Evolutionary conservation across 2,888 invertebrate genomes (phyloP).

Genomic region (Trachelus iudaicus): DNA sequence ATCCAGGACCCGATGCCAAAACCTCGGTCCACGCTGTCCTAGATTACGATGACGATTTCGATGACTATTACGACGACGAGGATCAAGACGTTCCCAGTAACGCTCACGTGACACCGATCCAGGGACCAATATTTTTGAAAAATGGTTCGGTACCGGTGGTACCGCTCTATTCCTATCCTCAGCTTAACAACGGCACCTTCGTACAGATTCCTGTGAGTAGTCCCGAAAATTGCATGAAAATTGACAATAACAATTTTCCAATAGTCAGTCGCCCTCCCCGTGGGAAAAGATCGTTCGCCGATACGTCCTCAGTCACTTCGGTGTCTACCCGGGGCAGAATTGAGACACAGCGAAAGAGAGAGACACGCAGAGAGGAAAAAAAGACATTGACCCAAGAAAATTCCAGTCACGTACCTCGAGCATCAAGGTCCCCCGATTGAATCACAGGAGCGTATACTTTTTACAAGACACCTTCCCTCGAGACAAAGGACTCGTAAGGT

Average conservation of each 20-base stretch:
- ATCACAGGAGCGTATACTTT: background rate
- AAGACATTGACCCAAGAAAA: conserved; percentile 2
- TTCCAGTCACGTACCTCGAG: conserved; percentile 1
- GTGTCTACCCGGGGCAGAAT: background rate
- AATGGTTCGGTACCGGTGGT: conserved; percentile 90
- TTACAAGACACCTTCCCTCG: background rate
- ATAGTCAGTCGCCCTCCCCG: background rate
- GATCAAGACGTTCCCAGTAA: conserved; percentile 54
- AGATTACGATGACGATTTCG: conserved; percentile 72
- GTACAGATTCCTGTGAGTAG: conserved; percentile 90
- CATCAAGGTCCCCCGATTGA: conserved; percentile 3
- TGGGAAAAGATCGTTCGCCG: background rate
- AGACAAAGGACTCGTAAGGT: background rate
- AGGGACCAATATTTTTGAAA: conserved; percentile 87
- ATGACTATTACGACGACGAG: conserved; percentile 74
- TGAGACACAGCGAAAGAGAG: background rate
- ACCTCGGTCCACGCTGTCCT: conserved; percentile 79
- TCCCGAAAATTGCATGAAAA: background rate
- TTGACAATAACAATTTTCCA: background rate
- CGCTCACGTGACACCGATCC: conserved; percentile 83
- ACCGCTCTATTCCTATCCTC: conserved; percentile 86
- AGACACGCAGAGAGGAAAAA: background rate
- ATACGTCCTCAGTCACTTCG: background rate
- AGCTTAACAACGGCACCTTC: conserved; percentile 86
- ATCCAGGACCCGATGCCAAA: conserved; percentile 61